Evolutionary conservation across 2,113 vertebrate genomes (phyloP).

Genomic region (Corydoras sp.): DNA sequence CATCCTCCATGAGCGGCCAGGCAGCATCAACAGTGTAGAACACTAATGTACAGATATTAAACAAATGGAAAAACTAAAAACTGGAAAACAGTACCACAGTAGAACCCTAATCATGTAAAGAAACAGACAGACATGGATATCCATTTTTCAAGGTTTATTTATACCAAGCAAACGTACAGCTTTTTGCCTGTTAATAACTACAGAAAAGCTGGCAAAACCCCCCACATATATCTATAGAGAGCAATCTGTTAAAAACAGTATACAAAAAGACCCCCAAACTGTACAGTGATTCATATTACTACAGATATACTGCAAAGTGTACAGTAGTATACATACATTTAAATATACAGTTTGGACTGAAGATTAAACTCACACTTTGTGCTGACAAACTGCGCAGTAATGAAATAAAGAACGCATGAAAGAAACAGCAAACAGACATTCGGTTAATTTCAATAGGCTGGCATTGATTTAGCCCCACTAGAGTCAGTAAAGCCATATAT

Average conservation of each 20-base stretch:
- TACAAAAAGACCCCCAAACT: conserved; percentile 75
- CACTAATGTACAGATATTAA: too few relatives aligned
- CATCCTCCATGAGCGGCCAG: too few relatives aligned
- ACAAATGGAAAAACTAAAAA: too few relatives aligned
- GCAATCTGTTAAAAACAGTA: conserved; percentile 71
- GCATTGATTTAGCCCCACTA: conserved; percentile 57
- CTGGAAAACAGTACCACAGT: too few relatives aligned
- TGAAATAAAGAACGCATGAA: neutral
- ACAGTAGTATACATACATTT: conserved; percentile 50
- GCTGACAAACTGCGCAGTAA: conserved; percentile 40
- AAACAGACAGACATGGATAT: conserved; percentile 32
- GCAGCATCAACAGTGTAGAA: too few relatives aligned
- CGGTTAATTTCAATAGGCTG: conserved; percentile 50
- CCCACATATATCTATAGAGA: conserved; percentile 69
- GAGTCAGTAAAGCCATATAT: conserved; percentile 48
- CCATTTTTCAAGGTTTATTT: conserved; percentile 64
- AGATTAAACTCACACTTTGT: conserved; percentile 46
- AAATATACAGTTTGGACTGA: conserved; percentile 43
- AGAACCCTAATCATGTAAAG: neutral
- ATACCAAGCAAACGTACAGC: conserved; percentile 73
- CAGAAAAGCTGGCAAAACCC: conserved; percentile 67
- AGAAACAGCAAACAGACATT: conserved; percentile 45
- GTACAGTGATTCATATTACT: conserved; percentile 62
- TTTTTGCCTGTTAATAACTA: conserved; percentile 64
- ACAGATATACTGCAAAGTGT: conserved; percentile 50